Conservation (phyloP, 2,888 invertebrate genomes). For the Gortyna flavago region DNA sequence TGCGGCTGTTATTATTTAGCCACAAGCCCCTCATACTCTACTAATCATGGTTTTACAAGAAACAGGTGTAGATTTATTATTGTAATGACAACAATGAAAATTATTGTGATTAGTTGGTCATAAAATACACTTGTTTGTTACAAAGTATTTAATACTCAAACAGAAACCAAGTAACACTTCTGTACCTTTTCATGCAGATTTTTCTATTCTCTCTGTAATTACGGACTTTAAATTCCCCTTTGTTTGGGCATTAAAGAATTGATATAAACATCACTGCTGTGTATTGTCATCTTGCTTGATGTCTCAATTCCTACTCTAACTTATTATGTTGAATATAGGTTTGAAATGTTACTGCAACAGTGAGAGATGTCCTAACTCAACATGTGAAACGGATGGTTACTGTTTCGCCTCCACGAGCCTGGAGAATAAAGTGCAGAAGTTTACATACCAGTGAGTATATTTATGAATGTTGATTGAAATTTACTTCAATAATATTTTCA, state of each 20-base stretch:
- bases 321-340: conserved; percentile 83
- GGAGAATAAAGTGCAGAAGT: conserved; percentile 90
- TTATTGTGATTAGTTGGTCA: neutral
- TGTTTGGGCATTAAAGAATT: neutral
- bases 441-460: conserved; percentile 94
- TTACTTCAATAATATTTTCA: conserved; percentile 6
- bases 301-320: conserved; percentile 14
- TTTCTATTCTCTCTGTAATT: neutral
- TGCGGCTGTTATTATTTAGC: too few relatives aligned
- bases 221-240: neutral
- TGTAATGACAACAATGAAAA: neutral
- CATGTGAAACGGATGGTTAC: conserved; percentile 96
- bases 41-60: neutral
- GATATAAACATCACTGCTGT: neutral
- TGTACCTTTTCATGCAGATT: neutral
- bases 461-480: conserved; percentile 17
- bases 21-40: too few relatives aligned
- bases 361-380: conserved; percentile 93
- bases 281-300: neutral
- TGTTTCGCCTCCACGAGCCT: conserved; percentile 95
- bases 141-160: neutral
- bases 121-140: neutral
- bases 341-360: conserved; percentile 96
- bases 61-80: conserved; percentile 1
- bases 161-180: neutral